Percentiles rank a stretch among this genome's conserved stretches.
These are phyloP conservation scores for Eumeta japonica DNA, from an alignment of 1,140 invertebrate genomes.

Conservation along the genomic window DNA sequence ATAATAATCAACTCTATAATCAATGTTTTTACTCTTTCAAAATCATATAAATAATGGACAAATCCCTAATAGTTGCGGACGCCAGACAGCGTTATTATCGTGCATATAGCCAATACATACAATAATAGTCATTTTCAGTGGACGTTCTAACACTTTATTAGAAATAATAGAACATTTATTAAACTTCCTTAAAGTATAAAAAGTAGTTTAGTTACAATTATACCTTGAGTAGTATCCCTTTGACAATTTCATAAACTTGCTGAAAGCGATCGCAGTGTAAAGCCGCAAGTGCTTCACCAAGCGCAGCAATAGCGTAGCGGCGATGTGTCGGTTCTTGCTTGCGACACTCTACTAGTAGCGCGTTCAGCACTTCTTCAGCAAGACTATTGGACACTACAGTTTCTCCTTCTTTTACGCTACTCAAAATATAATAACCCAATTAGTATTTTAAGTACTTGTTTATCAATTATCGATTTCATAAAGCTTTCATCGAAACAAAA, in stretches of 20 bases:
- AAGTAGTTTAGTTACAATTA: too few species aligned
- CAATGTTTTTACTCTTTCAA: too few species aligned
- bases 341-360: conserved; percentile 73
- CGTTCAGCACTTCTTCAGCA: conserved; percentile 61
- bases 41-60: too few species aligned
- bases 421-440: not conserved
- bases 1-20: too few species aligned
- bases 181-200: too few species aligned
- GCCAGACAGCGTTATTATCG: too few species aligned
- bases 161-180: too few species aligned
- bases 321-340: conserved; percentile 80
- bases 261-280: conserved; percentile 74
- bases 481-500: not conserved
- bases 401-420: conserved; percentile 41
- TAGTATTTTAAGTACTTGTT: not conserved
- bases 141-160: too few species aligned
- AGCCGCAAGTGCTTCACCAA: conserved; percentile 72
- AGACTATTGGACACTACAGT: conserved; percentile 38
- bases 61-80: too few species aligned
- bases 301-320: conserved; percentile 68
- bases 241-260: conserved; percentile 74
- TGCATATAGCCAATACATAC: too few species aligned
- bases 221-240: conserved; percentile 65
- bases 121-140: too few species aligned
- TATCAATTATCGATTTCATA: not conserved